Conservation (phyloP, 1,140 invertebrate species). For the Sminthurides bifidus region DNA sequence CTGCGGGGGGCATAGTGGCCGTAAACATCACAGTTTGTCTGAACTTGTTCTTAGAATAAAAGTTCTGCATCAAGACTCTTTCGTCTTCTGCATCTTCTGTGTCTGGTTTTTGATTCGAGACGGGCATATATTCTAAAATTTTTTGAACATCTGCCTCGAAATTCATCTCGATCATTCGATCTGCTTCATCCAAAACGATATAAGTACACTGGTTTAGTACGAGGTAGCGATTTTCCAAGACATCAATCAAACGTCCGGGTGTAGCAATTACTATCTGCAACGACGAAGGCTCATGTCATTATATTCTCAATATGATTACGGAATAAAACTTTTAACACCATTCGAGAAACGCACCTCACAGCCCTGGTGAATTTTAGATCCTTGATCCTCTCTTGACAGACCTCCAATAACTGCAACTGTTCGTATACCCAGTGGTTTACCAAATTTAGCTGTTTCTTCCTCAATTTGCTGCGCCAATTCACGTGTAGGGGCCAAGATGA, state of each 20-base stretch:
- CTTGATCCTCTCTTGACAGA: slow-evolving; percentile 94
- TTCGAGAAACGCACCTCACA: slow-evolving; percentile 59
- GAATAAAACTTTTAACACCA: slow-evolving; percentile 4
- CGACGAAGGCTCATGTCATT: too few relatives aligned
- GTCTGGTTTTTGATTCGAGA: slow-evolving; percentile 96
- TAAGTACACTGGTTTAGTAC: slow-evolving; percentile 92
- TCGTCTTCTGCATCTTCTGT: slow-evolving; percentile 97
- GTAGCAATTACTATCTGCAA: slow-evolving; percentile 96
- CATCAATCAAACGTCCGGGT: slow-evolving; percentile 97
- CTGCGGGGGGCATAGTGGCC: slow-evolving; percentile 97
- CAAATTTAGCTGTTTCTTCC: slow-evolving; percentile 97
- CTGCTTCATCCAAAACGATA: slow-evolving; percentile 87
- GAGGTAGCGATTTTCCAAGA: slow-evolving; percentile 94
- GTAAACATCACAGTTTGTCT: slow-evolving; percentile 94
- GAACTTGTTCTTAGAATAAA: slow-evolving; percentile 94
- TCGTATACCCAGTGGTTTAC: slow-evolving; percentile 80
- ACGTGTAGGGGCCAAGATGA: slow-evolving; percentile 95
- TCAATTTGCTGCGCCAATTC: slow-evolving; percentile 99
- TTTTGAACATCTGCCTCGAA: slow-evolving; percentile 72
- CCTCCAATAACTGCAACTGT: slow-evolving; percentile 98
- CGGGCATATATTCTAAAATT: slow-evolving; percentile 96
- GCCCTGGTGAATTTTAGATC: slow-evolving; percentile 86
- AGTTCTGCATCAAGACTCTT: slow-evolving; percentile 78
- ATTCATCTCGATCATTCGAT: slow-evolving; percentile 85
- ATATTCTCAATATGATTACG: not conserved